phyloP scores from a whole-genome alignment of 2,888 invertebrate species.

The Anarsia innoxiella region DNA sequence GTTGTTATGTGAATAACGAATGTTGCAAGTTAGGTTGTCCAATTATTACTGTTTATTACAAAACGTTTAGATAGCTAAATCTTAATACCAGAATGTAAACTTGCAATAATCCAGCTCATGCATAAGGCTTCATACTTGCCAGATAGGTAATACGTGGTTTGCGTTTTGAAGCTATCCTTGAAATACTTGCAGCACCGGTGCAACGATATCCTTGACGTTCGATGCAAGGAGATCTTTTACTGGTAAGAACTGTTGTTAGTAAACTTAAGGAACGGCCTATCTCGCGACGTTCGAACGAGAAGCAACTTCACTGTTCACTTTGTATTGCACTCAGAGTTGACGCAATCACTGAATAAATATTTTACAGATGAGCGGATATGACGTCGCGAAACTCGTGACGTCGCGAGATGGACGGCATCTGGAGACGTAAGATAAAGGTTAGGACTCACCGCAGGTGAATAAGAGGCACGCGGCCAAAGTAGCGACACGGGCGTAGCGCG shows the following conservation, averaged over 20 bases:
- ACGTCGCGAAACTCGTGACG: constrained; percentile 57
- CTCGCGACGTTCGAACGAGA: constrained; percentile 50
- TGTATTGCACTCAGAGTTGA: constrained; percentile 49
- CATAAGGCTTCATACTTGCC: constrained; percentile 39
- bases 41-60: no score
- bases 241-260: no score
- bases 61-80: no score
- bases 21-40: no score
- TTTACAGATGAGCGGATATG: constrained; percentile 43
- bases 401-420: constrained; percentile 64
- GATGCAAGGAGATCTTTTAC: constrained; percentile 54
- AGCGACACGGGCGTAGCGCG: constrained; percentile 75
- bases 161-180: constrained; percentile 51
- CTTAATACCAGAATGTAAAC: no score
- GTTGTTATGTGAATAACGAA: no score
- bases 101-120: no score
- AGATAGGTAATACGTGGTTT: constrained; percentile 26
- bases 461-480: constrained; percentile 74
- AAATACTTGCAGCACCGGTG: constrained; percentile 37
- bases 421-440: constrained; percentile 67
- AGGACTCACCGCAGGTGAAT: constrained; percentile 74
- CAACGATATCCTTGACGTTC: constrained; percentile 51
- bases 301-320: constrained; percentile 67
- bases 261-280: constrained; percentile 54
- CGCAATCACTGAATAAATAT: constrained; percentile 57